phyloP scores from a whole-genome alignment of 2,797 vertebrate genomes.

The Lepus townsendii region DNA sequence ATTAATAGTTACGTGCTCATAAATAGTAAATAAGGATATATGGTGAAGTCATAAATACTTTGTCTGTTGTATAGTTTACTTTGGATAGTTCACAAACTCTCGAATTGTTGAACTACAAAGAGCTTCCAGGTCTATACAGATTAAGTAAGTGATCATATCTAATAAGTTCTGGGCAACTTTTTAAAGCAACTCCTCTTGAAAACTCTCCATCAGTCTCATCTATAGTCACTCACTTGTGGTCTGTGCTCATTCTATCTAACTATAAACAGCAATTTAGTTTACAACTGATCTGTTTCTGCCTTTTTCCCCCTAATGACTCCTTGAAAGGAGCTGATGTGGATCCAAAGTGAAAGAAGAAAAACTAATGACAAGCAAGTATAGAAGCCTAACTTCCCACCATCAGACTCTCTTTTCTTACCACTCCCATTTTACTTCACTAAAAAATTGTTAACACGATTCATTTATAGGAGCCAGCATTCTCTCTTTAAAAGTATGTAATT shows the following conservation, averaged over 20 bases:
- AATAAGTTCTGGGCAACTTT: not conserved
- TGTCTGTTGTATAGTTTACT: slow-evolving; percentile 9
- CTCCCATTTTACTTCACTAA: not conserved
- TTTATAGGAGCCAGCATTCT: not conserved
- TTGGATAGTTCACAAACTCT: slow-evolving; percentile 14
- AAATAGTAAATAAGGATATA: slow-evolving; percentile 49
- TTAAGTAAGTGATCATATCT: not conserved
- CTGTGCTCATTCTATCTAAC: slow-evolving; percentile 6
- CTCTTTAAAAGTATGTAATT: not conserved
- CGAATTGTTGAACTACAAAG: slow-evolving; percentile 16
- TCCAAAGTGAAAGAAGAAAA: not conserved
- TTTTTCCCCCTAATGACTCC: not conserved
- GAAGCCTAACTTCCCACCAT: not conserved
- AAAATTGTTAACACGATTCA: slow-evolving; percentile 26
- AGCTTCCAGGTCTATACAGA: slow-evolving; percentile 24
- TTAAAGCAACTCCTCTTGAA: slow-evolving; percentile 49
- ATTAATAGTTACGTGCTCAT: slow-evolving; percentile 66
- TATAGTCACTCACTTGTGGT: not conserved
- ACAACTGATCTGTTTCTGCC: not conserved
- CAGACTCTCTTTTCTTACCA: slow-evolving; percentile 2
- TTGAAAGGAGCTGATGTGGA: not conserved
- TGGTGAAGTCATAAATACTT: slow-evolving; percentile 48
- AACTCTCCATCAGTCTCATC: not conserved
- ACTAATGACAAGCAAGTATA: slow-evolving; percentile 9
- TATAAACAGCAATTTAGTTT: not conserved